Evolutionary conservation across 2,113 vertebrate genomes (phyloP), one percentile per base, ranked within the genome.

Genomic region (Nycticebus coucang): DNA sequence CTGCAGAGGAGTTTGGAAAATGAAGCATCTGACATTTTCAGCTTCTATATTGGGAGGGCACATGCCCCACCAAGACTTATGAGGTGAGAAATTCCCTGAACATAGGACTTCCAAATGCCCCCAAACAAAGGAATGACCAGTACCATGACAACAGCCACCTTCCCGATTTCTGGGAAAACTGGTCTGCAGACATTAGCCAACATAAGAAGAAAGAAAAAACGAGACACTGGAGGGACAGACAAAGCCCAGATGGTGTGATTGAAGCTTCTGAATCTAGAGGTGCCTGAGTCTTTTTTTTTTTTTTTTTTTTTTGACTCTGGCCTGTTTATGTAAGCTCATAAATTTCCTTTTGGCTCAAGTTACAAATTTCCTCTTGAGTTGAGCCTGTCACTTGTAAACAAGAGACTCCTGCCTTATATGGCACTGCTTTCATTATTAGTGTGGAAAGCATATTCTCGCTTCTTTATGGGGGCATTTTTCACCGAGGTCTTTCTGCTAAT

Each of bases 391-490:
- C 83, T 93, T 84, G 90, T 97, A 93, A 97, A 97, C 92, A 96
- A 94, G 80, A 95, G 33, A 91, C 53, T 93, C 71, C 75, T 96
- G 69, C 97, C 97, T 97, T 97, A 92, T 97, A 96, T 97, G 96
- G 96, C 77, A 28, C 75, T 94, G 66, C 53, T 77, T 95, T 89
- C 66, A 50, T 83, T 89, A 80, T 89, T 91, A 87, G 94, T 92
- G 69, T 87, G 53, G 83, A 94, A 94, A 95, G 84, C 95, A 94
- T 79, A 75, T 79, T 89, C 86, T 74, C 93, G 64, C 26, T 80
- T 89, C 75, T 97, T 96, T 80, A 78, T 45, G 62, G 78, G 64
- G 87, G 19, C 68, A 57, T 84, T 95, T 96, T 64, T 68, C 37
- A 62, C 83, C 15, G 37, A 68, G 59, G 55, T 80, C 71, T 66